Base-by-base conservation (phyloP, 2,888 invertebrate genomes). In the Drosophila paranaensis region DNA sequence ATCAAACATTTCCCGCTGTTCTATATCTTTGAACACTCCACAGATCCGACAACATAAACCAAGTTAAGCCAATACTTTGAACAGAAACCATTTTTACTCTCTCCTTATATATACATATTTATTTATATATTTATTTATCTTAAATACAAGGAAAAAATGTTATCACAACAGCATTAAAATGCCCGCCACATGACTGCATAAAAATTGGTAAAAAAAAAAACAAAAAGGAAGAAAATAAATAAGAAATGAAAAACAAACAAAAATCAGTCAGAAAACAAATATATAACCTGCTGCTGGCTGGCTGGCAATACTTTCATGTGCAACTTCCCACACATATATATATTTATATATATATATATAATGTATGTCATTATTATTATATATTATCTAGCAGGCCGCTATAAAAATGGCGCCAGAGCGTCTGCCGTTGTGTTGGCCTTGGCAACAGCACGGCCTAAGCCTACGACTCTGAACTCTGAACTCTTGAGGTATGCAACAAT, bases 361-460 rank as follows among this genome's bases (percentile, higher is more conserved):
- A 20, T 20, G 20, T 20, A 20, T 16, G 39, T 39, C 48, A 25
- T 53, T 39, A 37, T 53, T 25, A 39, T 39, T 54, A 27, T 54
- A 54, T 30, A 54, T 54, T 40, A 40, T 54, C 35, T 39, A 43
- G 51, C 42, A 14, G 3, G 56, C 14, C 43, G 53, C 48, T 6
- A 39, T n/a, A 39, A 42, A 78, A 77, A 60, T 63, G 71, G 77
- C 79, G 79, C 75, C 77, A 79, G 62, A 61, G 63, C 35, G 71
- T 71, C 79, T 79, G 66, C 35, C 30, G 45, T 50, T 50, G 30
- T 33, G 33, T 33, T 33, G 48, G 48, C 48, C 48, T 50, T 50
- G 48, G 48, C 48, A 50, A 50, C 48, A 16, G 48, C 30, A 11
- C 11, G 48, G 16, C 6, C 48, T 50, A 6, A 30, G 48, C 48